Base-by-base conservation (phyloP, 1,140 invertebrate genomes). In the Diprion similis region DNA sequence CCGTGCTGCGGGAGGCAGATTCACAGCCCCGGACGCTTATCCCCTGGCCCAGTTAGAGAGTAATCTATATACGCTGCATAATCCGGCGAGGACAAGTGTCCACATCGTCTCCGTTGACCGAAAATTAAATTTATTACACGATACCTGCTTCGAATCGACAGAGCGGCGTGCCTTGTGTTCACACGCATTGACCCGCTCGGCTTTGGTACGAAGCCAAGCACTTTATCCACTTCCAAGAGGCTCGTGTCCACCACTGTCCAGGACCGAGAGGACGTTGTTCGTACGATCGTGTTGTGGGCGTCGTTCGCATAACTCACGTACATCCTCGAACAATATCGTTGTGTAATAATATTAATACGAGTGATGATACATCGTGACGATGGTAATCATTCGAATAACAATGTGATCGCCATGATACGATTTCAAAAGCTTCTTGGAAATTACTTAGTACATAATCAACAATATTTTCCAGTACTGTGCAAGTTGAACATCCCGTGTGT, bases 71-170 rank as follows among this genome's bases (percentile, higher is more conserved):
- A 37, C 24, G 24, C 24, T 37, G 24, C 24, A 37, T 37, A 37
- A 37, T 37, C 24, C 24, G 24, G 24, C 24, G 24, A 37, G 6
- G 24, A 37, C 24, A 37, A 37, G 24, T 37, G 24, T 37, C 1
- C 24, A 6, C 24, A 37, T 6, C 24, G 24, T 37, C 24, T 37
- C 24, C 24, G 24, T 37, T 37, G 24, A 59, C 11, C 11, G 51
- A 9, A 59, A 15, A 13, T 6, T 59, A 15, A 59, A 59, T 59
- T 59, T 15, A 59, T 59, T 17, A 17, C n/a, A 17, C 11, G 51
- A 59, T 59, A 59, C 51, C 51, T 17, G n/a, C 51, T 59, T 59
- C n/a, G 51, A 59, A 59, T 59, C 51, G 51, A 59, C 51, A 59
- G 51, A 59, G 51, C 2, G 51, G 11, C 51, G 9, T 59, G 51